Evolutionary conservation across 2,797 vertebrate species (phyloP).

Genomic region (Parambassis ranga): DNA sequence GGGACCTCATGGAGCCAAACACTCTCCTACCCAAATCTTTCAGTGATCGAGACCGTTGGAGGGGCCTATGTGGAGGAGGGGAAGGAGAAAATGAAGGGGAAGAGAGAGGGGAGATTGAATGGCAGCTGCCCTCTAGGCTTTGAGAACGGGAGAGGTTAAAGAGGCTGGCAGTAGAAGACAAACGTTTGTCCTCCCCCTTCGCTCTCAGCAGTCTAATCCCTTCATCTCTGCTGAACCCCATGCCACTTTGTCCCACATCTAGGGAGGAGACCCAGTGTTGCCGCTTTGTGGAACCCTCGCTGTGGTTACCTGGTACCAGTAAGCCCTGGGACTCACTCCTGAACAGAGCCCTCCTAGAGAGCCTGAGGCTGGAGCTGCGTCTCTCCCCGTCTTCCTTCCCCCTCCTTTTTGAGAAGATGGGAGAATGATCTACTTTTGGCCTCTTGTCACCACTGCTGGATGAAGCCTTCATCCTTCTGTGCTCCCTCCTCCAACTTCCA

Average conservation of each 20-base stretch:
- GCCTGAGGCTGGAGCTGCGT: conserved; percentile 74
- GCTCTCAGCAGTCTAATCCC: conserved; percentile 56
- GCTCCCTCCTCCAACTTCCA: conserved; percentile 73
- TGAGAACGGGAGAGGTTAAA: conserved; percentile 82
- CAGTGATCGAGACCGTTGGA: conserved; percentile 83
- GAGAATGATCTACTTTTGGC: conserved; percentile 70
- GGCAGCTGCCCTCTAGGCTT: conserved; percentile 80
- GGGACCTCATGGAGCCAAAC: conserved; percentile 84
- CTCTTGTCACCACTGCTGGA: conserved; percentile 57
- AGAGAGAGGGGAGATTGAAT: conserved; percentile 78
- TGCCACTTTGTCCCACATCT: conserved; percentile 75
- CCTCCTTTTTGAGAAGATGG: conserved; percentile 64
- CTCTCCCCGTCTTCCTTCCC: conserved; percentile 75
- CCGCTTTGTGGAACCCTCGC: conserved; percentile 59
- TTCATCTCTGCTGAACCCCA: conserved; percentile 51
- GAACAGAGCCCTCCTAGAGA: conserved; percentile 79
- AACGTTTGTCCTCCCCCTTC: conserved; percentile 72
- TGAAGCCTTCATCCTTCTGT: conserved; percentile 57
- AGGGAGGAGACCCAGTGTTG: conserved; percentile 83
- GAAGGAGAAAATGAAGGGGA: conserved; percentile 83
- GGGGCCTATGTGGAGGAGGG: conserved; percentile 65
- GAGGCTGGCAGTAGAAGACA: conserved; percentile 81
- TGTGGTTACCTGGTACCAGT: conserved; percentile 69
- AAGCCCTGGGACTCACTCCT: conserved; percentile 83
- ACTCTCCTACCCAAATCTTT: conserved; percentile 83